Evolutionary conservation across 2,888 invertebrate genomes (phyloP).

Genomic region (Ornithoptera alexandrae): DNA sequence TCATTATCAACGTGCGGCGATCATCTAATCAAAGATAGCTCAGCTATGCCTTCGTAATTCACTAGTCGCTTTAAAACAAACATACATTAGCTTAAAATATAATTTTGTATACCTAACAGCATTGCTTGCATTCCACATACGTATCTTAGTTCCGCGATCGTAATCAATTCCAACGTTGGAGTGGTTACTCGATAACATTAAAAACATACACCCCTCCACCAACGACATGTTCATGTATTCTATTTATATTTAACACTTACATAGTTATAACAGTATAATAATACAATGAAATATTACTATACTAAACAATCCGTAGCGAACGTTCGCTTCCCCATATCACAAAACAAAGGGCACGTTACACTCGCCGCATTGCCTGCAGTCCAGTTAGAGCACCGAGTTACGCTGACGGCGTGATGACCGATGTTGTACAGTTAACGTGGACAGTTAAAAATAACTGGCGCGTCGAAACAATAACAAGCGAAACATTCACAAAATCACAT

Average conservation of each 20-base stretch:
- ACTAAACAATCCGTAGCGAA: constrained; percentile 55
- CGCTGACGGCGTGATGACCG: constrained; percentile 22
- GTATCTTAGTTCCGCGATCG: constrained; percentile 25
- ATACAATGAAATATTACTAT: constrained; percentile 40
- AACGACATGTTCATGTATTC: constrained; percentile 62
- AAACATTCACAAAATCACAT: too few species aligned
- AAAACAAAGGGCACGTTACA: constrained; percentile 63
- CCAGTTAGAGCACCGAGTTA: constrained; percentile 25
- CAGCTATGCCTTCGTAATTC: constrained; percentile 37
- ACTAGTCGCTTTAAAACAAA: constrained; percentile 43
- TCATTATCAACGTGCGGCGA: constrained; percentile 49
- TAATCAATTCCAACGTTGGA: constrained; percentile 20
- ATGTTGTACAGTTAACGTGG: constrained; percentile 9
- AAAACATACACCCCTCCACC: constrained; percentile 63
- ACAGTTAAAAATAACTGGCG: constrained; percentile 4
- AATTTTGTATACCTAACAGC: constrained; percentile 46
- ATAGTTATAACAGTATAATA: constrained; percentile 61
- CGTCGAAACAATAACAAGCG: neutral
- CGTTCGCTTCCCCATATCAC: constrained; percentile 60
- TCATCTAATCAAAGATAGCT: constrained; percentile 39
- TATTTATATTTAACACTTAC: constrained; percentile 74
- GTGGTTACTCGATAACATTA: constrained; percentile 68
- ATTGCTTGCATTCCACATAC: constrained; percentile 24
- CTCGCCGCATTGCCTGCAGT: constrained; percentile 41
- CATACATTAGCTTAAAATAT: constrained; percentile 44